Base-by-base conservation (phyloP, 2,888 invertebrate genomes). In the Catocala fraxini region DNA sequence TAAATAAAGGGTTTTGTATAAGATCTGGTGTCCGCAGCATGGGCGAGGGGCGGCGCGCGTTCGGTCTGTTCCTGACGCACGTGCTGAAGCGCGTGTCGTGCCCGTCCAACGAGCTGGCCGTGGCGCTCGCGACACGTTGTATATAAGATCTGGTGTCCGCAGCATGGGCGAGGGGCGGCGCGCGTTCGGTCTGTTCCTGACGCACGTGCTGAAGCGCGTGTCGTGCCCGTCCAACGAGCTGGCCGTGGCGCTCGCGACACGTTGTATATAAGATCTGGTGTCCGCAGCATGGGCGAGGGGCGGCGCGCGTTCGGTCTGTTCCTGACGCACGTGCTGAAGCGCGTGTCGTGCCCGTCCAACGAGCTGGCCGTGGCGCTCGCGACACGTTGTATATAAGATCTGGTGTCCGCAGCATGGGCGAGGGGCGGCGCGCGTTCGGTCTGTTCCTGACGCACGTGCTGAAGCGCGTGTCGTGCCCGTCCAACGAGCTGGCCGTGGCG, bases 221-320 rank as follows among this genome's bases (percentile, higher is more conserved):
- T 35, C 35, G 35, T 11, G n/a, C 25, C 34, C 41, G n/a, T 33
- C 12, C 49, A 25, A 35, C 13, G 35, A 35, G 35, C 35, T 35
- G 35, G 35, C n/a, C 10, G 43, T n/a, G 10, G n/a, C 43, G 43
- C 43, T 7, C 10, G n/a, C n/a, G 43, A 43, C n/a, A 5, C 10
- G 43, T n/a, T n/a, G 43, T 43, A n/a, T n/a, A 43, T 43, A n/a
- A 43, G 43, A 43, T n/a, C 5, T 43, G 15, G 43, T 43, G n/a
- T 43, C 86, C 45, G 46, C 90, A 96, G 96, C 12, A 94, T 95
- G 88, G 95, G 95, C 60, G 97, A 97, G 84, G 96, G 96, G 0
- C 95, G 98, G 6, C 96, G 96, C 86, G 96, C 96, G 0, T 98
- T 98, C 88, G 96, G 97, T 0, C 95, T 96, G 78, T 98, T 97